These are phyloP conservation scores for Arctocebus calabarensis DNA, from an alignment of 2,797 vertebrate genomes.

Conservation along the genomic window DNA sequence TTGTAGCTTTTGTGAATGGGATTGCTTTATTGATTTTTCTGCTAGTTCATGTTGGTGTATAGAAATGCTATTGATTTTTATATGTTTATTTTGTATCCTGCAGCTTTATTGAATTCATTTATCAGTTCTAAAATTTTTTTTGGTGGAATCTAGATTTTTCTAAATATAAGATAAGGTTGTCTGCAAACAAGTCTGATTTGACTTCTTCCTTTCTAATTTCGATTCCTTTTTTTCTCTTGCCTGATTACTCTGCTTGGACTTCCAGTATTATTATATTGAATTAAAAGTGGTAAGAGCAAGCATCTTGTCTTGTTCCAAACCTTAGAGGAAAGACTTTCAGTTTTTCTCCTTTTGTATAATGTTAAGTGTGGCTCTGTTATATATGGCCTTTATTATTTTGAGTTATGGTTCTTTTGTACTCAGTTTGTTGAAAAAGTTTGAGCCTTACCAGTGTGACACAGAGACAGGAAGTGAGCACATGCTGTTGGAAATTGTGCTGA, in stretches of 20 bases:
- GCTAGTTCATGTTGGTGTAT: background rate
- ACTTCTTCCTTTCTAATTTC: background rate
- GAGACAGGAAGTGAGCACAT: background rate
- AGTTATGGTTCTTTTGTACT: background rate
- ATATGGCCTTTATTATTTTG: background rate
- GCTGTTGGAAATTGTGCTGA: background rate
- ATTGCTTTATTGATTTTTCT: background rate
- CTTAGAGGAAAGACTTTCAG: background rate
- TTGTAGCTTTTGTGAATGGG: background rate
- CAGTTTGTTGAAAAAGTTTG: background rate
- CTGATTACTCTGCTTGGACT: background rate
- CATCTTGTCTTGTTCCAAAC: background rate
- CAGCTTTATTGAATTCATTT: background rate
- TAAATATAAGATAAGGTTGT: background rate
- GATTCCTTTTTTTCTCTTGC: background rate
- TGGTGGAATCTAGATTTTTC: background rate
- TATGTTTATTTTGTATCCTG: background rate
- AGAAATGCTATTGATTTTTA: background rate
- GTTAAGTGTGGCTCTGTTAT: background rate
- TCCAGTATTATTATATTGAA: background rate
- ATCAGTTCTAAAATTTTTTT: background rate
- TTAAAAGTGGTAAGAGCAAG: background rate
- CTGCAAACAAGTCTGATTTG: background rate
- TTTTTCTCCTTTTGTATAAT: background rate
- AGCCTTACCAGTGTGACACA: background rate